These are phyloP conservation scores for Boloria selene DNA, from an alignment of 2,888 invertebrate species.

Conservation along the genomic window DNA sequence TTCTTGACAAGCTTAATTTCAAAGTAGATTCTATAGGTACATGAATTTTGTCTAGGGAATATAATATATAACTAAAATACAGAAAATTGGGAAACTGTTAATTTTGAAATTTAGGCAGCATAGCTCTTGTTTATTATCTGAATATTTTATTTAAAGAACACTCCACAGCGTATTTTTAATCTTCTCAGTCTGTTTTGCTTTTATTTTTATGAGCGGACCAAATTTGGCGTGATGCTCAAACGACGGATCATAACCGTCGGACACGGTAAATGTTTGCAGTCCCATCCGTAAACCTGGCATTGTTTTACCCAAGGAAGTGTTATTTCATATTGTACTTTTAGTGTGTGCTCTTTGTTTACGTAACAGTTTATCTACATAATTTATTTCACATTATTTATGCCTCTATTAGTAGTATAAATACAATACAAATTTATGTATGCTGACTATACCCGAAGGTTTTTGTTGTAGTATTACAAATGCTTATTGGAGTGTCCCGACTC, in stretches of 20 bases:
- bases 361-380: slow-evolving; percentile 2
- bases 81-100: neutral
- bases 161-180: slow-evolving; percentile 61
- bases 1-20: no score
- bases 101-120: slow-evolving; percentile 15
- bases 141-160: slow-evolving; percentile 53
- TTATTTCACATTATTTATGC: neutral
- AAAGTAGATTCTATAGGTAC: no score
- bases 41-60: no score
- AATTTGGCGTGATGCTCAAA: slow-evolving; percentile 77
- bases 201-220: slow-evolving; percentile 75
- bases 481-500: no score
- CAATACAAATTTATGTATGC: no score
- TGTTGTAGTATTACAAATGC: no score
- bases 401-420: no score
- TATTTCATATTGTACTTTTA: slow-evolving; percentile 50
- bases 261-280: slow-evolving; percentile 74
- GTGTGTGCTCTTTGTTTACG: slow-evolving; percentile 9
- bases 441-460: no score
- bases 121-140: slow-evolving; percentile 38
- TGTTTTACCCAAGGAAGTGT: slow-evolving; percentile 55
- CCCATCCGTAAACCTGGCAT: slow-evolving; percentile 63
- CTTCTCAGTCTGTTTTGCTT: slow-evolving; percentile 63
- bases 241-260: slow-evolving; percentile 76
- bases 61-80: no score